These are phyloP conservation scores for Epinephelus cyanopodus DNA, from an alignment of 2,113 vertebrate species.

Conservation along the genomic window DNA sequence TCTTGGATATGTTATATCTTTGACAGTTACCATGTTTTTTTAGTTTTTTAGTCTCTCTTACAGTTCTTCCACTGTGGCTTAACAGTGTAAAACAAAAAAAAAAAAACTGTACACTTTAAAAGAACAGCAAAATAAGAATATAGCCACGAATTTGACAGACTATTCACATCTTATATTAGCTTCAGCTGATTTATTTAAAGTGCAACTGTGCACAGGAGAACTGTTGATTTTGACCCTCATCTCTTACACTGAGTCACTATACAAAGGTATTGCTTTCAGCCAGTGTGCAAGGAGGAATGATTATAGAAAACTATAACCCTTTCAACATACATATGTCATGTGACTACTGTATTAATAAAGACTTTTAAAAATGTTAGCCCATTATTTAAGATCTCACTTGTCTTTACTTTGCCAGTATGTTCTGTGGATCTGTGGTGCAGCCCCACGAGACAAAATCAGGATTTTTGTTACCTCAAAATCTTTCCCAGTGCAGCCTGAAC, in stretches of 20 bases:
- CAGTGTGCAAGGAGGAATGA: neutral
- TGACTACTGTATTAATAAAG: neutral
- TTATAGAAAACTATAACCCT: neutral
- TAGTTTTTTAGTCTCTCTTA: too few species aligned
- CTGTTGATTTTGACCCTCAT: neutral
- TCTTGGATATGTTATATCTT: too few species aligned
- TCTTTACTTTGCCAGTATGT: neutral
- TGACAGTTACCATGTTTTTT: too few species aligned
- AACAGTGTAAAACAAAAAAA: too few species aligned
- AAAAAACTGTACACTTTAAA: too few species aligned
- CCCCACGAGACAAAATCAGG: neutral
- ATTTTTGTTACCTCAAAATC: constrained; percentile 22
- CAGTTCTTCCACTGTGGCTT: too few species aligned
- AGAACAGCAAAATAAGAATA: too few species aligned
- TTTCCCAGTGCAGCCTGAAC: constrained; percentile 19
- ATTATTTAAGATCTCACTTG: neutral
- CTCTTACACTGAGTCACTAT: neutral
- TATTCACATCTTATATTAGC: too few species aligned
- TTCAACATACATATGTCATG: neutral
- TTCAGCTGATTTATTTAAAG: too few species aligned
- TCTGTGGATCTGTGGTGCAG: neutral
- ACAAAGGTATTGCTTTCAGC: neutral
- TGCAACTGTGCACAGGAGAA: neutral
- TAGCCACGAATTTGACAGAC: too few species aligned
- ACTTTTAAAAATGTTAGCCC: too few species aligned